Conservation (phyloP, 2,888 invertebrate genomes). For the Harpalus rubripes region DNA sequence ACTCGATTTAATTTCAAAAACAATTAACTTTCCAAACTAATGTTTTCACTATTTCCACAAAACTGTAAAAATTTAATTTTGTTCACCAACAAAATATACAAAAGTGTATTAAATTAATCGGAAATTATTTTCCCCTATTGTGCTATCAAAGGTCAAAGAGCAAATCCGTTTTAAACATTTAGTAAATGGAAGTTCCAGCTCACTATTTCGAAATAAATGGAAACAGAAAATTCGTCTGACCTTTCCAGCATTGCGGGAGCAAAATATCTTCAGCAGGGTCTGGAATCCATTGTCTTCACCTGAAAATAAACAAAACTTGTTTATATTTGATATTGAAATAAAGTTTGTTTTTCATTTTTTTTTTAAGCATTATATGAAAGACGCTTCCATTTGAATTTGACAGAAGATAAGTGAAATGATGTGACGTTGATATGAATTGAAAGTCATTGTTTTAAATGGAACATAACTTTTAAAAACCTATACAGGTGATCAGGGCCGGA, state of each 20-base stretch:
- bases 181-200: background rate
- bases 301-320: background rate
- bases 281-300: background rate
- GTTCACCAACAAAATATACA: background rate
- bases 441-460: no score
- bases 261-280: background rate
- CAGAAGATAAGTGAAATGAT: no score
- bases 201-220: background rate
- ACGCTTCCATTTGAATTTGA: no score
- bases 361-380: no score
- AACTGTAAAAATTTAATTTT: background rate
- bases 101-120: background rate
- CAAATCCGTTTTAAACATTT: constrained; percentile 18
- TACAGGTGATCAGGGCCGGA: no score
- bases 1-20: background rate
- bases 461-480: no score
- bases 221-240: constrained; percentile 9
- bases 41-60: background rate
- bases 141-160: constrained; percentile 12
- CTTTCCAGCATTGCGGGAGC: background rate
- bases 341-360: no score
- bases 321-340: background rate
- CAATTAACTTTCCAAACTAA: background rate
- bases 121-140: background rate
- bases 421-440: no score